phyloP scores from a whole-genome alignment of 1,140 invertebrate genomes.

The Bombyx mandarina region DNA sequence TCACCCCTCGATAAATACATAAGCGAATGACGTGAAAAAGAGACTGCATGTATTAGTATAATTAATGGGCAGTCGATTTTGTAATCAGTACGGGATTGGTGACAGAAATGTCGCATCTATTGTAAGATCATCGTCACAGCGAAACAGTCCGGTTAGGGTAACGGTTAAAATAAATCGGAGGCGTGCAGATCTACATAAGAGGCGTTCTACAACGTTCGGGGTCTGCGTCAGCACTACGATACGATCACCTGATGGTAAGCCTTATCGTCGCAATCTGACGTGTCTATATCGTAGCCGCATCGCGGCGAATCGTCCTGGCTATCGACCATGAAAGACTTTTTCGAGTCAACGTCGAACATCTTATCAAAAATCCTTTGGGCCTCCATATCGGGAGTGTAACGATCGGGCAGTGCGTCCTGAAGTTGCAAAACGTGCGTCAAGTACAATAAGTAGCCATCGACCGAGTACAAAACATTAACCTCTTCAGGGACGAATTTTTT shows the following conservation, averaged over 20 bases:
- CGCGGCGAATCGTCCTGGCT: constrained; percentile 54
- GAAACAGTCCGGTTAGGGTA: constrained; percentile 46
- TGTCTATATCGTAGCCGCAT: constrained; percentile 63
- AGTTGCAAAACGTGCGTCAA: constrained; percentile 59
- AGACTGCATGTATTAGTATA: too few species aligned
- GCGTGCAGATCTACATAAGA: constrained; percentile 63
- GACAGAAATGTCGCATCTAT: constrained; percentile 39
- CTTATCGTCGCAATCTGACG: constrained; percentile 66
- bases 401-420: constrained; percentile 65
- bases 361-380: constrained; percentile 69
- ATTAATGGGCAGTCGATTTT: too few species aligned
- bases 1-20: too few species aligned
- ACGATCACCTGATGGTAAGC: constrained; percentile 61
- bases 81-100: too few species aligned
- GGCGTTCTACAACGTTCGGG: constrained; percentile 46
- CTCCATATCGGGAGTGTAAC: constrained; percentile 68
- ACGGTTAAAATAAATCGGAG: constrained; percentile 58
- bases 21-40: too few species aligned
- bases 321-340: constrained; percentile 59
- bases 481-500: background rate
- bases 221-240: constrained; percentile 55
- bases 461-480: background rate
- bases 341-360: constrained; percentile 67
- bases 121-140: constrained; percentile 21
- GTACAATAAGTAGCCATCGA: constrained; percentile 14